phyloP scores from a whole-genome alignment of 2,797 vertebrate genomes.

The Oreortyx pictus region DNA sequence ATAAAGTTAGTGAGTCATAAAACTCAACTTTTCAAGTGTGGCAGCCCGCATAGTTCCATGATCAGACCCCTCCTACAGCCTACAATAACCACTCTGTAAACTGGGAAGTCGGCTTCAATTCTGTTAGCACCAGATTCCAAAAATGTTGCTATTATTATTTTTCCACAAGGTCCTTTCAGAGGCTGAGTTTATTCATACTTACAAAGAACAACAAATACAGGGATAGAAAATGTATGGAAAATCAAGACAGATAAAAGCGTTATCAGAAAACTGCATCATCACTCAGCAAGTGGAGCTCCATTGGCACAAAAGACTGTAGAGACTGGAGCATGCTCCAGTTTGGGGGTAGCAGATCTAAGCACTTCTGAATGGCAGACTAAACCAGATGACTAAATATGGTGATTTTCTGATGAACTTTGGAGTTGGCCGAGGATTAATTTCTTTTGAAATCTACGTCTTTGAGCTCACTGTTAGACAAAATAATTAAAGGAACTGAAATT shows the following conservation, averaged over 20 bases:
- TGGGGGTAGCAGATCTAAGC: background rate
- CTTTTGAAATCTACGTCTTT: slow-evolving; percentile 58
- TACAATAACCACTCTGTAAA: background rate
- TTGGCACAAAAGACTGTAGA: background rate
- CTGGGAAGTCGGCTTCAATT: background rate
- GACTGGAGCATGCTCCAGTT: background rate
- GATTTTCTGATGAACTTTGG: slow-evolving; percentile 45
- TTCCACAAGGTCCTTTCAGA: background rate
- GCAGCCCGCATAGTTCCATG: background rate
- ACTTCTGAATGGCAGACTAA: slow-evolving; percentile 31
- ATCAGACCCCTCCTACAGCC: background rate
- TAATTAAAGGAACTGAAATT: slow-evolving; percentile 67
- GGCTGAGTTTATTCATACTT: background rate
- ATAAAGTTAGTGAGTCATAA: background rate
- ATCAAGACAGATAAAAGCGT: background rate
- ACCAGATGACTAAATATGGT: slow-evolving; percentile 70
- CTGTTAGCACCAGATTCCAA: background rate
- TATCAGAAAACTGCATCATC: background rate
- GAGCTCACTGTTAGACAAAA: slow-evolving; percentile 68
- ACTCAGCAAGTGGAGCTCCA: background rate
- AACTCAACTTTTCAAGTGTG: background rate
- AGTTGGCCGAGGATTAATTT: slow-evolving; percentile 46
- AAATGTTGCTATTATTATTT: background rate
- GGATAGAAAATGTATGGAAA: background rate
- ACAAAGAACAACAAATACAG: background rate